Percentiles rank a stretch among this genome's conserved stretches.
Evolutionary conservation across 2,888 invertebrate genomes (phyloP).

Genomic region (Lysandra coridon): DNA sequence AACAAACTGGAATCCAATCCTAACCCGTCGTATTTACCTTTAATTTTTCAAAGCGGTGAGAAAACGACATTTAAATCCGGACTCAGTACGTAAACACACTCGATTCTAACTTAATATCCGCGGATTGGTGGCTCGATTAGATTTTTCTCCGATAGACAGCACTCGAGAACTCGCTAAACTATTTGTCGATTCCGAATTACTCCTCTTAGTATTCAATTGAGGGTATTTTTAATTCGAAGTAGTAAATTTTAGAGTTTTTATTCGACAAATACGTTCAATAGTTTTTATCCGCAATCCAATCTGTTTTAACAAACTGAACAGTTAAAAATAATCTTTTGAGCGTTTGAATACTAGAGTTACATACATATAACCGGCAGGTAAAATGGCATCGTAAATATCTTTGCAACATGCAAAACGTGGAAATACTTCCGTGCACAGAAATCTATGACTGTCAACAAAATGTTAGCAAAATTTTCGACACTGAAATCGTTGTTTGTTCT

Average conservation of each 20-base stretch:
- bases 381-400: neutral
- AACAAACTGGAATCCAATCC: neutral
- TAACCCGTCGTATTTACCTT: constrained; percentile 26
- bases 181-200: constrained; percentile 37
- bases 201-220: constrained; percentile 32
- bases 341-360: neutral
- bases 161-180: constrained; percentile 41
- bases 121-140: constrained; percentile 39
- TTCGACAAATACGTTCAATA: neutral
- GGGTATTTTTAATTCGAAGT: constrained; percentile 29
- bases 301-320: neutral
- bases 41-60: constrained; percentile 22
- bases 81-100: constrained; percentile 33
- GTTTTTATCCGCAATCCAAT: neutral
- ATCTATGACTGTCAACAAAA: neutral
- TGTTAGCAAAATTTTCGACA: neutral
- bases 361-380: neutral
- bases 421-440: neutral
- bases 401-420: neutral
- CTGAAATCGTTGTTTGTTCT: neutral
- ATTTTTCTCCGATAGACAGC: constrained; percentile 41
- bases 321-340: neutral
- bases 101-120: constrained; percentile 38
- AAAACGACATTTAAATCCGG: constrained; percentile 27
- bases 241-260: neutral